These are phyloP conservation scores for Etheostoma cragini DNA, from an alignment of 2,113 vertebrate genomes.

Conservation along the genomic window DNA sequence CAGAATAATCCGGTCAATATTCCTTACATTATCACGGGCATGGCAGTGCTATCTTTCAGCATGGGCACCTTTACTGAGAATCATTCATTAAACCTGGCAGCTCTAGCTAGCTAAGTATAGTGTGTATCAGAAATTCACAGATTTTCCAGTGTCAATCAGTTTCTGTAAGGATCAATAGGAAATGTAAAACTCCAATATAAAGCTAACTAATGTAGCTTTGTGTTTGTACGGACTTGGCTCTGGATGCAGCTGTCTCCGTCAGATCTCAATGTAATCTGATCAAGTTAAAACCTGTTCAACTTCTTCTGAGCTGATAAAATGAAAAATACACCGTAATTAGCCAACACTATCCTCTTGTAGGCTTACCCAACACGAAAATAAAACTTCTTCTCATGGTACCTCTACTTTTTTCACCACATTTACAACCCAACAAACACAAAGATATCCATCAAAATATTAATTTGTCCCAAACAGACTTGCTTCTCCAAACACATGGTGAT, in stretches of 20 bases:
- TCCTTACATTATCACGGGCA: neutral
- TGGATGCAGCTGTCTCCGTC: neutral
- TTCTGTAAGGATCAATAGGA: neutral
- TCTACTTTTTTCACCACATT: neutral
- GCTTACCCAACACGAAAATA: neutral
- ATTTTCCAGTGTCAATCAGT: neutral
- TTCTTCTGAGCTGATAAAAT: neutral
- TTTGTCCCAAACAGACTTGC: neutral
- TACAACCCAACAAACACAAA: neutral
- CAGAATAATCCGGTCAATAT: conserved; percentile 28
- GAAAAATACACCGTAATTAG: neutral
- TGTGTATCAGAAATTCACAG: neutral
- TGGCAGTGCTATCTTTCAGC: neutral
- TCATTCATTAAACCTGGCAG: neutral
- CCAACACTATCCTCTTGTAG: neutral
- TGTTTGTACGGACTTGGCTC: conserved; percentile 3
- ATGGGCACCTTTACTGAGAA: neutral
- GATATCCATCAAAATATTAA: neutral
- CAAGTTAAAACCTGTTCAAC: conserved; percentile 6
- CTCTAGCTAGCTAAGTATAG: neutral
- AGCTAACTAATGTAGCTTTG: neutral
- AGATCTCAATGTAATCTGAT: conserved; percentile 19
- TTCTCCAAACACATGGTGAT: conserved; percentile 7
- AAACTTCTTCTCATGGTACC: neutral
- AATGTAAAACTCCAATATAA: neutral